These are phyloP conservation scores for Gambusia yucatana DNA, from an alignment of 2,797 vertebrate species.

Conservation along the genomic window DNA sequence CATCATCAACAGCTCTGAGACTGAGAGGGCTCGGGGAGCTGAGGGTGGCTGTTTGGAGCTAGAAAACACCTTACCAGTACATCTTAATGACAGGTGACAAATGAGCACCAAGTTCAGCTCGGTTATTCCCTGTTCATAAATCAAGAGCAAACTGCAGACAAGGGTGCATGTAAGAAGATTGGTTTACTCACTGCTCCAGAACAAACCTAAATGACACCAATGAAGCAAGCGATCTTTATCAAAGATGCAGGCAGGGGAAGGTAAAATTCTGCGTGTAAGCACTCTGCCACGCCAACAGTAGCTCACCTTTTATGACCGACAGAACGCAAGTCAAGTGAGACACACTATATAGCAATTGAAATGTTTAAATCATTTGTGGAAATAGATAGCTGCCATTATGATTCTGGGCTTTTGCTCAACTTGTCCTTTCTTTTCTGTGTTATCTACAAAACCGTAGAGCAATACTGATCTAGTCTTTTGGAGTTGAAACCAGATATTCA, in stretches of 20 bases:
- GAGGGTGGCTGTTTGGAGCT: conserved; percentile 57
- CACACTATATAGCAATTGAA: conserved; percentile 31
- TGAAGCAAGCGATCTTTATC: conserved; percentile 74
- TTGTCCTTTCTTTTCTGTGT: background rate
- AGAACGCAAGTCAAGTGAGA: conserved; percentile 31
- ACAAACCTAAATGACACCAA: conserved; percentile 79
- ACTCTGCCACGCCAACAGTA: conserved; percentile 60
- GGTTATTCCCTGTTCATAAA: conserved; percentile 76
- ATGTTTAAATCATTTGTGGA: conserved; percentile 29
- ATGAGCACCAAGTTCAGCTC: conserved; percentile 69
- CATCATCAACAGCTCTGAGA: conserved; percentile 45
- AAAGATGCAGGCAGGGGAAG: conserved; percentile 56
- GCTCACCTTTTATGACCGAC: conserved; percentile 61
- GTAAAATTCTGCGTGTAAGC: conserved; percentile 61
- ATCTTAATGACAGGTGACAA: conserved; percentile 81
- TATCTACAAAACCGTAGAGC: conserved; percentile 42
- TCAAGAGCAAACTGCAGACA: conserved; percentile 75
- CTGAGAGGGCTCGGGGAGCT: conserved; percentile 25
- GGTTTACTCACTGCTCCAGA: conserved; percentile 82
- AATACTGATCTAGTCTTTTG: conserved; percentile 16
- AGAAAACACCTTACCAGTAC: conserved; percentile 77
- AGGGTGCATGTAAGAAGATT: conserved; percentile 77
- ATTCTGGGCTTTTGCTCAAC: conserved; percentile 17
- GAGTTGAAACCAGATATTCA: background rate
- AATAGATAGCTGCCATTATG: conserved; percentile 14